Base-by-base conservation (phyloP, 2,888 invertebrate genomes). In the Xestia sexstrigata region DNA sequence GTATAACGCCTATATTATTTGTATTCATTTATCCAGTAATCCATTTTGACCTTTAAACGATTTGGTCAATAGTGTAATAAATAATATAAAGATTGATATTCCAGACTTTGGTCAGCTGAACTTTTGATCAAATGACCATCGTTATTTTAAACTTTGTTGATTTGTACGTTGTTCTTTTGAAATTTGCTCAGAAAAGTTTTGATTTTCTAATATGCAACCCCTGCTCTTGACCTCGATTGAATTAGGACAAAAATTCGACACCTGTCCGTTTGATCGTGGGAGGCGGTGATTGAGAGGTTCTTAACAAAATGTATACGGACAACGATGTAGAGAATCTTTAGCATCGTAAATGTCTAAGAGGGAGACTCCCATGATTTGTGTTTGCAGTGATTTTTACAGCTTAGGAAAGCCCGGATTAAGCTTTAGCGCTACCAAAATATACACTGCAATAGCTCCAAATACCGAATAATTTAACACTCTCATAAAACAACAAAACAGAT, bases 381-480 rank as follows among this genome's bases (percentile, higher is more conserved):
- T 26, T 58, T 26, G 26, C 15, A 26, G n/a, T 55, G 11, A 26
- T 15, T 60, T 30, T 35, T 1, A 30, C 20, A 60, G 9, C 9
- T 35, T 62, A 11, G 0, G 11, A 5, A 1, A 35, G 1, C 2
- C 62, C 35, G 20, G 9, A 30, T 35, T 17, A 35, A 9, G 20
- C 0, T 20, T 62, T 11, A 20, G 20, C 17, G 26, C 26, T 20
- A 30, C 26, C 17, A 26, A 66, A 26, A 42, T 30, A 35, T 35
- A 11, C 17, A 17, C 60, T 30, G 3, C 58, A 58, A 17, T 26
- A 58, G 4, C 60, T 20, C 20, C n/a, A 52, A 30, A 52, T 0
- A 1, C 20, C 26, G 20, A 42, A 76, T 62, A 42, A 62, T 76
- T 63, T 17, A 45, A 55, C 55, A 45, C 39, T 52, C 30, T 74